Evolutionary conservation across 2,797 vertebrate species (phyloP).

Genomic region (Pseudocheirus occidentalis): DNA sequence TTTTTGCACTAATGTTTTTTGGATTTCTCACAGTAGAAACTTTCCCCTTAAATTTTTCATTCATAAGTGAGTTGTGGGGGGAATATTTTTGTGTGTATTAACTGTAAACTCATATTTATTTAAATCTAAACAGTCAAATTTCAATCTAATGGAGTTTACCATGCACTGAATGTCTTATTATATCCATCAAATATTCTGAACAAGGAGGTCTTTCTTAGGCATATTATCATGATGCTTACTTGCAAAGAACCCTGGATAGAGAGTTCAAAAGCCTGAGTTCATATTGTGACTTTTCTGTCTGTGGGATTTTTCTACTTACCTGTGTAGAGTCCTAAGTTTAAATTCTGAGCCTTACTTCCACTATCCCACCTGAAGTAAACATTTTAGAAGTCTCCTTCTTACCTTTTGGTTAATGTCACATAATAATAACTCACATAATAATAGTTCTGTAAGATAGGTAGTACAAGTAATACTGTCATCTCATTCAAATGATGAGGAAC

Average conservation of each 20-base stretch:
- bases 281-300: conserved; percentile 25
- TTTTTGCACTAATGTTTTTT: neutral
- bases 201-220: neutral
- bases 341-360: neutral
- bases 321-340: neutral
- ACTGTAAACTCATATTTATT: conserved; percentile 23
- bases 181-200: conserved; percentile 20
- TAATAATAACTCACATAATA: neutral
- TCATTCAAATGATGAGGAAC: neutral
- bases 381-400: neutral
- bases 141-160: neutral
- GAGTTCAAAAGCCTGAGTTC: conserved; percentile 16
- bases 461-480: neutral
- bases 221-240: conserved; percentile 38
- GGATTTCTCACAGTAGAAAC: neutral
- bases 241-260: neutral
- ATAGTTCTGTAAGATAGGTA: neutral
- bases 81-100: neutral
- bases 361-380: neutral
- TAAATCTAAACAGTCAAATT: conserved; percentile 9
- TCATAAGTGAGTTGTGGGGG: conserved; percentile 19
- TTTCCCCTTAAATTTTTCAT: conserved; percentile 43
- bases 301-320: conserved; percentile 27
- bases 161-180: neutral
- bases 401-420: neutral